Base-by-base conservation (phyloP, 2,797 vertebrate genomes). In the Enteromius afrohamiltoni region DNA sequence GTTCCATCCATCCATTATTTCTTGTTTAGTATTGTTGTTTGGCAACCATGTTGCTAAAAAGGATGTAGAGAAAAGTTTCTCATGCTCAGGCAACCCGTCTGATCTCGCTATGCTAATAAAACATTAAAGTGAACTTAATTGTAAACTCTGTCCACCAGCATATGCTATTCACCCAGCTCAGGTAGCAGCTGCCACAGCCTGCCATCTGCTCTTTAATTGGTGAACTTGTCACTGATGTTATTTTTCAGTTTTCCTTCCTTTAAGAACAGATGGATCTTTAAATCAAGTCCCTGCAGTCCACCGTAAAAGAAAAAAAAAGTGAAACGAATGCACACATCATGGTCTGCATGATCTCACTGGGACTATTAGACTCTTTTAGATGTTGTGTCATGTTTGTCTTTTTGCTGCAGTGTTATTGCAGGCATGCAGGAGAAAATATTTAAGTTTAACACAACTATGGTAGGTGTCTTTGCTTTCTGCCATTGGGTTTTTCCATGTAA, bases 221-320 rank as follows among this genome's bases (percentile, higher is more conserved):
- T 87, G 49, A 87, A 80, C 82, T 80, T 89, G 85, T 87, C 78
- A 81, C 74, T 78, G 76, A 80, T 80, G 84, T 79, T 82, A 78
- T 78, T 82, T 67, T 85, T 86, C 53, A 86, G 88, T 81, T 86
- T 74, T 58, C 45, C 45, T 67, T 80, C 51, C 79, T 84, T 88
- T 78, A 87, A 88, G 76, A 85, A 87, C 88, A 89, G 88, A 86
- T 89, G 88, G 87, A 86, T 87, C 60, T 77, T 77, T 88, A 85
- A 88, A 82, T 85, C 64, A 64, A 70, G 65, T 80, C 45, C 31
- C 84, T n/a, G 34, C 79, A 80, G 71, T 84, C 70, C 64, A 49
- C 53, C 51, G 11, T 85, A 37, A 80, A 85, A 65, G n/a, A 53
- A 23, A 23, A 14, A 73, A 42, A 42, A 6, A 21, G n/a, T 31